Base-by-base conservation (phyloP, 2,113 vertebrate genomes). In the Sebastes fasciatus region DNA sequence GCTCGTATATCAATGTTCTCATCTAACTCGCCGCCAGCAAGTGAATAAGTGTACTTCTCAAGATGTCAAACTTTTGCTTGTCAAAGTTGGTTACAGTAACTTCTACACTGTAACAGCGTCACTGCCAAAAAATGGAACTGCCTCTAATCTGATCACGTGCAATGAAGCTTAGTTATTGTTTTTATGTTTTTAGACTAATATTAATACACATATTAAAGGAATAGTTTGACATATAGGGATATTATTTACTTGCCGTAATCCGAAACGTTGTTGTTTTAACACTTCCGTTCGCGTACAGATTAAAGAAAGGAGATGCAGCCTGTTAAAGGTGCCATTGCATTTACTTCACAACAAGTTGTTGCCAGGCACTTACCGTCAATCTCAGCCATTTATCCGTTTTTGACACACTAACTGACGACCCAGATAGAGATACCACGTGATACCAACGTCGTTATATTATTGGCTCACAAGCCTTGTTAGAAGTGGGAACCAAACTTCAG, bases 61-160 rank as follows among this genome's bases (percentile, higher is more conserved):
- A 62, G 40, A 49, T n/a, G 55, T 74, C 62, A 75, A 73, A 74
- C 58, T n/a, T 51, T n/a, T 63, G 23, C 26, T 49, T 34, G n/a
- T 46, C 42, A 55, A 42, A n/a, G 17, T 23, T 14, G n/a, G 43
- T 9, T 12, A 13, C 63, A 12, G 17, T 7, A n/a, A 19, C 40
- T 64, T 64, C 62, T 62, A 45, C 61, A n/a, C 16, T 63, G 60
- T 63, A 63, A 42, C 34, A 11, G 17, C 40, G 8, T 45, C 40
- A 43, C 45, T 5, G 40, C 8, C 62, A 64, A 55, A n/a, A 34
- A 43, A 43, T 64, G 11, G 4, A 64, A 45, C 62, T 45, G 42
- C 62, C 9, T 46, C 2, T 46, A 46, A 65, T 46, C 17, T 43
- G 62, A 65, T 43, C 8, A 6, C 4, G 5, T 23, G 19, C 8